These are phyloP conservation scores for Sinhomidia bicolor DNA, from an alignment of 2,888 invertebrate genomes.

Conservation along the genomic window DNA sequence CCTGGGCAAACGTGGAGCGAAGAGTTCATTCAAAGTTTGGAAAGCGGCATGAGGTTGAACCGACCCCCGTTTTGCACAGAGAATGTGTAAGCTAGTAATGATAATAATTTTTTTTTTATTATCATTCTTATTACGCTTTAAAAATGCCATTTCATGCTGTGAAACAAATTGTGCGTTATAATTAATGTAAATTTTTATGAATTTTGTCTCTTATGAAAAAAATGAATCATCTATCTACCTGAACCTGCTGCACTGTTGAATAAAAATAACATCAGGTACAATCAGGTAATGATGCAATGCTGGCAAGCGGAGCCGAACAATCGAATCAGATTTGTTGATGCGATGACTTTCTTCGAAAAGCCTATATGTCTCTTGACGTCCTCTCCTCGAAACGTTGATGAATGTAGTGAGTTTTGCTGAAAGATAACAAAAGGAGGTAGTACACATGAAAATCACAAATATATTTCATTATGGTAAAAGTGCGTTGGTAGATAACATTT, in stretches of 20 bases:
- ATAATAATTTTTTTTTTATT: too few relatives aligned
- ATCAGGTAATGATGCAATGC: conserved; percentile 65
- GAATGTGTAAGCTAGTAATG: conserved; percentile 54
- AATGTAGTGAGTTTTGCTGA: conserved; percentile 64
- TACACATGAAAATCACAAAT: neutral
- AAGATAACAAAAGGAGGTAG: neutral
- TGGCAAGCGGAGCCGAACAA: conserved; percentile 69
- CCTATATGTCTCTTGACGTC: conserved; percentile 60
- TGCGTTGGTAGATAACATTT: neutral
- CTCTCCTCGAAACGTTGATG: conserved; percentile 43
- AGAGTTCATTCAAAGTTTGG: conserved; percentile 63
- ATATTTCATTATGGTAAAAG: neutral
- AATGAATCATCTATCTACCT: too few relatives aligned
- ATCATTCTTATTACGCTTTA: too few relatives aligned
- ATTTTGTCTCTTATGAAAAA: neutral
- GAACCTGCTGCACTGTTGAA: too few relatives aligned
- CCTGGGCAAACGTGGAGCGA: conserved; percentile 64
- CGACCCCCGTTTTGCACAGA: conserved; percentile 65
- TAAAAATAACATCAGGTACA: conserved; percentile 61
- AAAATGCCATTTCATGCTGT: neutral
- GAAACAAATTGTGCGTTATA: conserved; percentile 10
- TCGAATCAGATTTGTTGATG: conserved; percentile 61
- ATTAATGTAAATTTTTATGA: neutral
- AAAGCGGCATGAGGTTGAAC: conserved; percentile 59
- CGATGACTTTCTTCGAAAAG: conserved; percentile 65